phyloP scores from a whole-genome alignment of 2,888 invertebrate genomes.

The Sinodicranocentrus sp. region DNA sequence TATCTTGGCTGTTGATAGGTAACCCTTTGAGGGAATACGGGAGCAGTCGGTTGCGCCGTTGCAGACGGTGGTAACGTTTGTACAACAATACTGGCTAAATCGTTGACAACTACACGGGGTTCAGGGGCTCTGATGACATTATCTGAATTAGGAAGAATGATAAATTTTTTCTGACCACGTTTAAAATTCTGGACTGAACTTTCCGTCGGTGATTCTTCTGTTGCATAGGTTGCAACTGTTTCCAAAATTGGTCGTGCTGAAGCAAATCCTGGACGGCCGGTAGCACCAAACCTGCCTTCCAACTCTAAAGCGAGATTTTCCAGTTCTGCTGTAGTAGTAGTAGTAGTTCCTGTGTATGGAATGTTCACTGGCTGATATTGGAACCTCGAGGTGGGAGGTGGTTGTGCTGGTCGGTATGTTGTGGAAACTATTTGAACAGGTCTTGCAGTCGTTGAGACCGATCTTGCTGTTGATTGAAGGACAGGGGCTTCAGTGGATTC shows the following conservation, averaged over 20 bases:
- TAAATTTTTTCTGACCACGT: constrained; percentile 43
- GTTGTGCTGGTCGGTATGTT: constrained; percentile 11
- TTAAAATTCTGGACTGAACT: constrained; percentile 8
- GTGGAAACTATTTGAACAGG: background rate
- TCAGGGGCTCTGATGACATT: constrained; percentile 40
- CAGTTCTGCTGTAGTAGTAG: constrained; percentile 28
- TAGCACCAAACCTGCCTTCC: constrained; percentile 48
- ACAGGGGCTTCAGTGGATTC: constrained; percentile 26
- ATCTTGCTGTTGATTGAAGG: background rate
- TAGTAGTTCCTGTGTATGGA: constrained; percentile 18
- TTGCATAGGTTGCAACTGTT: constrained; percentile 46
- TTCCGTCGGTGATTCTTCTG: constrained; percentile 25
- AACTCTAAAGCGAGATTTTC: constrained; percentile 54
- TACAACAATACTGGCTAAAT: constrained; percentile 53
- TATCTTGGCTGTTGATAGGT: background rate
- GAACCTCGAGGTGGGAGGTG: constrained; percentile 32
- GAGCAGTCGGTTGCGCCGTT: background rate
- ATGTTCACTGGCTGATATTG: constrained; percentile 29
- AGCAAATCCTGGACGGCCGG: constrained; percentile 11
- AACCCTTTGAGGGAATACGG: background rate
- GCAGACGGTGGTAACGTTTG: constrained; percentile 2
- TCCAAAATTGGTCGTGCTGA: constrained; percentile 9
- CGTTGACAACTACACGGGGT: constrained; percentile 53
- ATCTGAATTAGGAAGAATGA: constrained; percentile 2
- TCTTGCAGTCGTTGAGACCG: constrained; percentile 11